Conservation (phyloP, 2,888 invertebrate species). For the Onchidella celtica region DNA sequence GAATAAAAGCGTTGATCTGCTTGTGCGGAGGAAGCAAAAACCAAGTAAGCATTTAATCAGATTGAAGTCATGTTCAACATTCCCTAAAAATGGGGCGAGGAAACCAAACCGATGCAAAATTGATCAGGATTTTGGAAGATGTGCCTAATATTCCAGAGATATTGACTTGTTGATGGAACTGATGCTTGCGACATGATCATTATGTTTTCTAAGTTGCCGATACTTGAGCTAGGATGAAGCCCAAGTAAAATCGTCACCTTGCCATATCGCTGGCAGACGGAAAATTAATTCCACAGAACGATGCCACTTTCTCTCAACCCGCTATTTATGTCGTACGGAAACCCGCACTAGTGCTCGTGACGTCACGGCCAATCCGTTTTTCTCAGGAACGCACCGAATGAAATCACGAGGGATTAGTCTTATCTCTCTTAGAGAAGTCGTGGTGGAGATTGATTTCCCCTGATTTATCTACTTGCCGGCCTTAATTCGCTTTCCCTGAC, state of each 20-base stretch:
- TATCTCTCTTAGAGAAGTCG: slow-evolving; percentile 39
- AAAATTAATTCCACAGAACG: slow-evolving; percentile 27
- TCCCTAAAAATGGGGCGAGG: too few relatives aligned
- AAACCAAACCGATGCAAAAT: not conserved
- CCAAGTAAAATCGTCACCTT: not conserved
- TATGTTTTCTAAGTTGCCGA: not conserved
- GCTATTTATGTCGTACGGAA: slow-evolving; percentile 38
- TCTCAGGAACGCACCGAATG: slow-evolving; percentile 6
- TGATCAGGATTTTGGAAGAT: not conserved
- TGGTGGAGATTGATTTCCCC: slow-evolving; percentile 41
- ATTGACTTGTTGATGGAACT: not conserved
- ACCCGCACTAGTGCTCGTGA: slow-evolving; percentile 32
- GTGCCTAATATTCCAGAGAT: not conserved
- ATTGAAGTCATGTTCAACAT: too few relatives aligned
- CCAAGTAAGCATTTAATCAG: too few relatives aligned
- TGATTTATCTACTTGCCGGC: slow-evolving; percentile 45
- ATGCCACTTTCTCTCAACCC: not conserved
- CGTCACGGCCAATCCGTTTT: slow-evolving; percentile 47
- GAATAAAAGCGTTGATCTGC: too few relatives aligned
- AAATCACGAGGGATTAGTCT: slow-evolving; percentile 46
- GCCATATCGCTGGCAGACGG: slow-evolving; percentile 38
- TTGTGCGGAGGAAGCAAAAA: too few relatives aligned
- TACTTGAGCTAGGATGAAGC: slow-evolving; percentile 33
- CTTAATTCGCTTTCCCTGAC: slow-evolving; percentile 33
- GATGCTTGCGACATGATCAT: too few relatives aligned